Base-by-base conservation (phyloP, 1,140 invertebrate species). In the Drosophila mayri region DNA sequence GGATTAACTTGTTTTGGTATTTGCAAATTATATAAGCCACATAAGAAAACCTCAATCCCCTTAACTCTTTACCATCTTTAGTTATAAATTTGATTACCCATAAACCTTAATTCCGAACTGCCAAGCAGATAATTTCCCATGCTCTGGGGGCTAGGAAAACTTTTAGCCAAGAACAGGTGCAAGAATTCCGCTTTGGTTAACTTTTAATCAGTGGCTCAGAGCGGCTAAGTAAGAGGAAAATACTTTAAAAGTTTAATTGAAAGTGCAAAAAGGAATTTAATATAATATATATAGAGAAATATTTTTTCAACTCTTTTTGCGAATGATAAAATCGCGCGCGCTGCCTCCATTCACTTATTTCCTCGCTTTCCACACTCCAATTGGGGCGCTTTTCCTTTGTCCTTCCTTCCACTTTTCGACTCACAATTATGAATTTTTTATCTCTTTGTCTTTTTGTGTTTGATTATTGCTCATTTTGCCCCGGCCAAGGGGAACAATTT, bases 381-480 rank as follows among this genome's bases (percentile, higher is more conserved):
- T 11, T 11, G 50, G 41, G 11, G 16, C 63, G 44, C 40, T 78
- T 60, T 58, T 46, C 38, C 58, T 60, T 60, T 57, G 58, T 68
- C n/a, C 44, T 43, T 50, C 18, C 12, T 78, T 22, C 11, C 40
- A 40, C 32, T 64, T 37, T 35, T 71, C 37, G 54, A 28, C 30
- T 55, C 41, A 37, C 55, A 40, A 79, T 78, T 78, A 73, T 73
- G 70, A 10, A 73, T 61, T 50, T 77, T 77, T 62, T 70, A 52
- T 55, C 35, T 16, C 50, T 58, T 28, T 25, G 54, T 16, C 37
- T 38, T 65, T 65, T 32, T 50, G 28, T 72, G 52, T 55, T 54
- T 74, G 49, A 65, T 65, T 78, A 65, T 76, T 87, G 75, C 54
- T 62, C 70, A 83, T 82, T 86, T 83, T 44, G 63, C 61, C 59